A percentile compares a stretch with the other conserved stretches of the same genome.
Evolutionary conservation across 2,888 invertebrate genomes (phyloP).

Genomic region (Scaptomyza flava): DNA sequence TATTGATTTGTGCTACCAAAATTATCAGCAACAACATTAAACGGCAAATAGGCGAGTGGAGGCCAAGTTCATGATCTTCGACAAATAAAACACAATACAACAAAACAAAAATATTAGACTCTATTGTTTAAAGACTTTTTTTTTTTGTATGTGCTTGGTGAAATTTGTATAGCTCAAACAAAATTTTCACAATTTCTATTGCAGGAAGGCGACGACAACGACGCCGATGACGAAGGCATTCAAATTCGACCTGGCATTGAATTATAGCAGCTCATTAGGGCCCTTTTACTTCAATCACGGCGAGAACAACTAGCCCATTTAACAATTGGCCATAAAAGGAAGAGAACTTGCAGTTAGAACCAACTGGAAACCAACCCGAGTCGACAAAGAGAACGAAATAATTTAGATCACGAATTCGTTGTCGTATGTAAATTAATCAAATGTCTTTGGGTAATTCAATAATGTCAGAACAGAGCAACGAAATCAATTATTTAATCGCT

Average conservation of each 20-base stretch:
- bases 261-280: slow-evolving; percentile 74
- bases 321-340: slow-evolving; percentile 77
- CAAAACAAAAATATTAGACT: slow-evolving; percentile 54
- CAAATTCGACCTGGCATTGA: slow-evolving; percentile 71
- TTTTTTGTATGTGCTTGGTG: slow-evolving; percentile 55
- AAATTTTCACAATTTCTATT: slow-evolving; percentile 57
- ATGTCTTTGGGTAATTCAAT: slow-evolving; percentile 79
- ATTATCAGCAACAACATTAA: slow-evolving; percentile 55
- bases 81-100: slow-evolving; percentile 33
- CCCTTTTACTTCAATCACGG: slow-evolving; percentile 74
- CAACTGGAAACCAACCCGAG: neutral
- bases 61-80: slow-evolving; percentile 73
- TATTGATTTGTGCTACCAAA: slow-evolving; percentile 79
- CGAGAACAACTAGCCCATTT: slow-evolving; percentile 41
- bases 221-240: slow-evolving; percentile 42
- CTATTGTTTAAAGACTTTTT: slow-evolving; percentile 63
- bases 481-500: slow-evolving; percentile 66
- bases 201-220: slow-evolving; percentile 6
- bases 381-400: slow-evolving; percentile 66
- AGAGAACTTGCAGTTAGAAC: slow-evolving; percentile 28
- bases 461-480: slow-evolving; percentile 74
- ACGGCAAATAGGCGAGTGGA: slow-evolving; percentile 12
- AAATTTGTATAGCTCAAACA: slow-evolving; percentile 50
- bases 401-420: slow-evolving; percentile 85
- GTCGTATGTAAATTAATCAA: slow-evolving; percentile 85